Conservation (phyloP, 2,888 invertebrate genomes). For the Endotricha flammealis region DNA sequence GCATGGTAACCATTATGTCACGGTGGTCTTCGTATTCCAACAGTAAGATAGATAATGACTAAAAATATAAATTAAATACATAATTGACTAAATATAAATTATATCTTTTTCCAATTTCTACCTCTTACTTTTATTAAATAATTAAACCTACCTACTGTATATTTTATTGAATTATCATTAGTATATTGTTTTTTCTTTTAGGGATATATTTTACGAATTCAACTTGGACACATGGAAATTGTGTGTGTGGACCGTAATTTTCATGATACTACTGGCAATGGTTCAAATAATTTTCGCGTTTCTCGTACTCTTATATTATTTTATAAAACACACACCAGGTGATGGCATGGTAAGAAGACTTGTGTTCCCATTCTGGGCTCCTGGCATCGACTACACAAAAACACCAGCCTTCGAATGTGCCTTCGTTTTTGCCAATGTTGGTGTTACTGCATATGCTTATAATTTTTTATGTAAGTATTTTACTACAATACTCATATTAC, state of each 20-base stretch:
- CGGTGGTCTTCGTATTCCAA: too few relatives aligned
- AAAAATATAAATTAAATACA: too few relatives aligned
- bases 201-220: conserved; percentile 37
- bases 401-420: conserved; percentile 44
- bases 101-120: too few relatives aligned
- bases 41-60: too few relatives aligned
- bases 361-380: conserved; percentile 45
- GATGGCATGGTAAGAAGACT: conserved; percentile 33
- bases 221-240: conserved; percentile 45
- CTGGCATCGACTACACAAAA: conserved; percentile 32
- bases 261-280: conserved; percentile 20
- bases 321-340: conserved; percentile 25
- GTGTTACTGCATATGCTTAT: conserved; percentile 27
- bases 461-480: conserved; percentile 45
- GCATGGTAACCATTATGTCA: too few relatives aligned
- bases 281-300: conserved; percentile 29
- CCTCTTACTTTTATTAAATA: too few relatives aligned
- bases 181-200: conserved; percentile 26
- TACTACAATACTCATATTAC: too few relatives aligned
- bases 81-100: too few relatives aligned
- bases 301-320: conserved; percentile 27
- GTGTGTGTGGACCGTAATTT: conserved; percentile 28
- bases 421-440: conserved; percentile 33
- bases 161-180: too few relatives aligned
- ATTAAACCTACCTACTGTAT: too few relatives aligned